Base-by-base conservation (phyloP, 2,113 vertebrate genomes). In the Carassius carassius region DNA sequence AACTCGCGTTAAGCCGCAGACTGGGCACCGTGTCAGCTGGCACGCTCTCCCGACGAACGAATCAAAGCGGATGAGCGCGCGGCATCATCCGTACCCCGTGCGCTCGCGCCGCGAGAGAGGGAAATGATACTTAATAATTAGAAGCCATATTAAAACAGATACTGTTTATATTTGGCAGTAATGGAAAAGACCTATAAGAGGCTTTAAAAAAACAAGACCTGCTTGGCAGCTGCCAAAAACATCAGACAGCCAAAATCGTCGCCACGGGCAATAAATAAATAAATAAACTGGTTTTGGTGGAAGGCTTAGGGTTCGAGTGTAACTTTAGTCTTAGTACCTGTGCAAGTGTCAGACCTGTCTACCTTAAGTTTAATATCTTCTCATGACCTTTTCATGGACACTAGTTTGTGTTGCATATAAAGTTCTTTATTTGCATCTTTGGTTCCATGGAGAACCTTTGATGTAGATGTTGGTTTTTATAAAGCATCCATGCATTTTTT, bases 21-120 rank as follows among this genome's bases (percentile, higher is more conserved):
- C 92, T 88, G 94, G 92, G 94, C 94, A 94, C 92, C 79, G 91
- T 93, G 92, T 94, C 94, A 94, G 92, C 93, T 95, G 94, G 94
- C 93, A 92, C 83, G 89, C 91, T 91, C 91, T 90, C 85, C 88
- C 92, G 92, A 93, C 92, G 44, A 92, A 91, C 92, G 89, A 93
- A 93, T 94, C 92, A 94, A 93, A 94, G 91, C 83, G 92, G 92
- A 94, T 92, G 92, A 94, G 92, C 92, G 89, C 92, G 92, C 92
- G 88, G 91, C 92, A 93, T 91, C 91, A 94, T 94, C 93, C 93
- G 92, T 65, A 87, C 90, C 92, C 89, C 91, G 88, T 88, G 91
- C 91, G 90, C 92, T 92, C 89, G 83, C 91, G 84, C 90, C 88
- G 90, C 90, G 90, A 89, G 91, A 91, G 90, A 91, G 91, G 91